These are phyloP conservation scores for Drosophila sulfurigaster DNA, from an alignment of 1,140 invertebrate genomes.

Conservation along the genomic window DNA sequence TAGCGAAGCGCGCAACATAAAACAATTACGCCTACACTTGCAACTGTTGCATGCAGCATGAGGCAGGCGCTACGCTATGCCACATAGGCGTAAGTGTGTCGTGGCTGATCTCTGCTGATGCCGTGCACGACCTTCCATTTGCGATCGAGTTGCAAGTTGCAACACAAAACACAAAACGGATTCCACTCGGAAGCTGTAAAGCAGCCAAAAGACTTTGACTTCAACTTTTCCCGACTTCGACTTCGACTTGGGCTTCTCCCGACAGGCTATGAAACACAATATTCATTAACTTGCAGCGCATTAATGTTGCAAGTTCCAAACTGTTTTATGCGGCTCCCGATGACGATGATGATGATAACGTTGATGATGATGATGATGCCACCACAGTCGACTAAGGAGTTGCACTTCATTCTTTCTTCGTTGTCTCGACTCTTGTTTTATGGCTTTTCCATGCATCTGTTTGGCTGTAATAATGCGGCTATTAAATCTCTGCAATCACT, in stretches of 20 bases:
- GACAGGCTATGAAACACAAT: conserved; percentile 79
- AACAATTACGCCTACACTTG: conserved; percentile 80
- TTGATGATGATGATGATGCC: not conserved
- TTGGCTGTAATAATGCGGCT: conserved; percentile 76
- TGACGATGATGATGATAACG: conserved; percentile 9
- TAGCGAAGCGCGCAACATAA: conserved; percentile 76
- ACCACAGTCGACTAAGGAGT: conserved; percentile 9
- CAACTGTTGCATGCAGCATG: conserved; percentile 13
- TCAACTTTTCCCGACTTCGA: no score
- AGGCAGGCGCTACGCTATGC: conserved; percentile 33
- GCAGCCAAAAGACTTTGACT: conserved; percentile 38
- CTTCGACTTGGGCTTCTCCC: conserved; percentile 50
- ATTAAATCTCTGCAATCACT: conserved; percentile 74
- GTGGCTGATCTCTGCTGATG: conserved; percentile 66
- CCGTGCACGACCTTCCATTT: conserved; percentile 68
- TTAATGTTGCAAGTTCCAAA: conserved; percentile 65
- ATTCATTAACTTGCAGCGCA: conserved; percentile 80
- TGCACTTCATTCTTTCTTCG: conserved; percentile 47
- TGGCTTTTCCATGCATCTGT: conserved; percentile 69
- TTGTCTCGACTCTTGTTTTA: conserved; percentile 38
- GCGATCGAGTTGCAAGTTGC: conserved; percentile 2
- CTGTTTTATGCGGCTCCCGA: conserved; percentile 50
- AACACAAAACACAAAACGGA: conserved; percentile 50
- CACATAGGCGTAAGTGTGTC: conserved; percentile 58
- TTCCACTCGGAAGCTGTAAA: conserved; percentile 81